Evolutionary conservation across 2,888 invertebrate species (phyloP).

Genomic region (Acleris emargana): DNA sequence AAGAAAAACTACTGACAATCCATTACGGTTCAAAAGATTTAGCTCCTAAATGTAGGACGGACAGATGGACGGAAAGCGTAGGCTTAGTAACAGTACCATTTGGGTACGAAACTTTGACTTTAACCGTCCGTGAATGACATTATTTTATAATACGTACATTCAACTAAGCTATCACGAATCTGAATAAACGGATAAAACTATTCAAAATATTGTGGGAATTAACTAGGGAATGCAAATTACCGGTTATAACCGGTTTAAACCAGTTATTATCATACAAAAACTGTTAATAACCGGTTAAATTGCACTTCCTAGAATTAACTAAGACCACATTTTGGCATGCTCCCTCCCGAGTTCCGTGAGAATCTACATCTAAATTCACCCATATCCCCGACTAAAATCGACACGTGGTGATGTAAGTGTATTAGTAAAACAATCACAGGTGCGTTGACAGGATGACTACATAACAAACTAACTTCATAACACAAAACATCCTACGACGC

Average conservation of each 20-base stretch:
- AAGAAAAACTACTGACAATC: too few relatives aligned
- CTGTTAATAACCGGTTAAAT: too few relatives aligned
- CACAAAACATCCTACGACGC: slow-evolving; percentile 23
- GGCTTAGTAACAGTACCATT: too few relatives aligned
- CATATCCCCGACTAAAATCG: slow-evolving; percentile 2
- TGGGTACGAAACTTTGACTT: too few relatives aligned
- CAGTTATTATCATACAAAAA: too few relatives aligned
- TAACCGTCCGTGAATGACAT: too few relatives aligned
- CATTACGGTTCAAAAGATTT: too few relatives aligned
- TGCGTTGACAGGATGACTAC: slow-evolving; percentile 24
- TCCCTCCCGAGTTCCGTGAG: slow-evolving; percentile 51
- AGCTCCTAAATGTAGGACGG: too few relatives aligned
- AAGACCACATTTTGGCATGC: slow-evolving; percentile 56
- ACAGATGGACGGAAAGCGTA: too few relatives aligned
- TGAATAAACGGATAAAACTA: background rate
- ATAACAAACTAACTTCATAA: slow-evolving; percentile 22
- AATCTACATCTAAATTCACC: slow-evolving; percentile 26
- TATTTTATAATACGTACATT: background rate
- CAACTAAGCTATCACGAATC: background rate
- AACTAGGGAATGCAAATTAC: too few relatives aligned
- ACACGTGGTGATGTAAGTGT: slow-evolving; percentile 27
- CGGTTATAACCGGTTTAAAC: too few relatives aligned
- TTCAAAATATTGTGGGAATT: slow-evolving; percentile 54
- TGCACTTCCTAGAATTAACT: too few relatives aligned
- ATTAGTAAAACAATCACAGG: slow-evolving; percentile 33